A percentile compares a stretch with the other conserved stretches of the same genome.
These are phyloP conservation scores for Philhelius pedissequus DNA, from an alignment of 2,888 invertebrate genomes.

Conservation along the genomic window DNA sequence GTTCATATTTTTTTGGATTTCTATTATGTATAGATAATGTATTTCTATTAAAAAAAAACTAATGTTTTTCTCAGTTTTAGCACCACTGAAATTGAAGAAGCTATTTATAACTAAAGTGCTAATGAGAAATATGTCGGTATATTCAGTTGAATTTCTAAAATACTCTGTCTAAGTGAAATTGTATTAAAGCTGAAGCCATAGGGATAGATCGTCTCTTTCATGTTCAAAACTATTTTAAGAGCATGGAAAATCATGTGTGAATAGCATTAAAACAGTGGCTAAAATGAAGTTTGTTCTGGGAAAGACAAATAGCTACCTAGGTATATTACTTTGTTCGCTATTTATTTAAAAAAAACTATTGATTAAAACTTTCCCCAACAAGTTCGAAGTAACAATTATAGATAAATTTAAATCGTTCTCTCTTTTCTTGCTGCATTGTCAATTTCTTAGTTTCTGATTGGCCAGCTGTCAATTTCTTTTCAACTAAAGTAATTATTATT, in stretches of 20 bases:
- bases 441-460: too few relatives aligned
- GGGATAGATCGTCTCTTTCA: not conserved
- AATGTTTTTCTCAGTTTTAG: not conserved
- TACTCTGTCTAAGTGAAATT: not conserved
- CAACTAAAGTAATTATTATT: too few relatives aligned
- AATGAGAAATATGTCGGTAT: not conserved
- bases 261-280: not conserved
- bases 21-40: not conserved
- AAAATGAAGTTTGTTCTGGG: not conserved
- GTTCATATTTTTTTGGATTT: slow-evolving; percentile 20
- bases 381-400: too few relatives aligned
- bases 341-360: too few relatives aligned
- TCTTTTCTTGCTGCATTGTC: too few relatives aligned
- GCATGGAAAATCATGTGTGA: not conserved
- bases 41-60: not conserved
- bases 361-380: too few relatives aligned
- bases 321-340: too few relatives aligned
- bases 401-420: too few relatives aligned
- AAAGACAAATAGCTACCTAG: not conserved
- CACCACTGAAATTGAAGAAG: not conserved
- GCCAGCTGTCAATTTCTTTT: too few relatives aligned
- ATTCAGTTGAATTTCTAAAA: not conserved
- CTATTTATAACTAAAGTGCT: not conserved
- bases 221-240: not conserved
- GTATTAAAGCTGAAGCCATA: not conserved